phyloP scores from a whole-genome alignment of 2,888 invertebrate species.

The Lasioglossum lativentre region DNA sequence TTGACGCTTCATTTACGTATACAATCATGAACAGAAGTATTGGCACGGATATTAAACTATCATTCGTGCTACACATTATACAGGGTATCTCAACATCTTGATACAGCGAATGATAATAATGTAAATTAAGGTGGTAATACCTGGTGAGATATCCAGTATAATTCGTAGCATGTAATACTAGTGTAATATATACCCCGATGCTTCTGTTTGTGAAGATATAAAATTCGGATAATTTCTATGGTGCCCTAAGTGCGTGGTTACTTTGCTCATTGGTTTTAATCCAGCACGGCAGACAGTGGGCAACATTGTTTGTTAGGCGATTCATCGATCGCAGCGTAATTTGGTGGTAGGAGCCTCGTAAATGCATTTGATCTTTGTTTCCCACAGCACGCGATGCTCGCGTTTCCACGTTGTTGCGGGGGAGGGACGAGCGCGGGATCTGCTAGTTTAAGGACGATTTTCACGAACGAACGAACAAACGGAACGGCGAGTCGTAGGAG shows the following conservation, averaged over 20 bases:
- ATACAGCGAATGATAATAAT: too few species aligned
- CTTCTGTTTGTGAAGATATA: too few species aligned
- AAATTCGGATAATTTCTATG: neutral
- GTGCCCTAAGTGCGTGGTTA: neutral
- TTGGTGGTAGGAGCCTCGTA: neutral
- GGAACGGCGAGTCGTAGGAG: conserved; percentile 13
- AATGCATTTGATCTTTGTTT: neutral
- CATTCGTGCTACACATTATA: too few species aligned
- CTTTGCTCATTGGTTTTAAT: neutral
- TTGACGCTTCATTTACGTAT: neutral
- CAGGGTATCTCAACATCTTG: too few species aligned
- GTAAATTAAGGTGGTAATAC: too few species aligned
- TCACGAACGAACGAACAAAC: conserved; percentile 15
- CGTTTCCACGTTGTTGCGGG: neutral
- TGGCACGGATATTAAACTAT: neutral
- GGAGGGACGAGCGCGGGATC: neutral
- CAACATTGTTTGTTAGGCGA: neutral
- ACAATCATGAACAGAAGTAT: neutral
- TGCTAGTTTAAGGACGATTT: conserved; percentile 31
- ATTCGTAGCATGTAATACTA: too few species aligned
- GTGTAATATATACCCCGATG: too few species aligned
- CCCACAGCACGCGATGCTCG: neutral
- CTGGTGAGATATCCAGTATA: too few species aligned
- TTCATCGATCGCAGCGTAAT: neutral
- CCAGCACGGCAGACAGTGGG: neutral